These are phyloP conservation scores for Alectoris magna DNA, from an alignment of 2,797 vertebrate genomes.

Conservation along the genomic window DNA sequence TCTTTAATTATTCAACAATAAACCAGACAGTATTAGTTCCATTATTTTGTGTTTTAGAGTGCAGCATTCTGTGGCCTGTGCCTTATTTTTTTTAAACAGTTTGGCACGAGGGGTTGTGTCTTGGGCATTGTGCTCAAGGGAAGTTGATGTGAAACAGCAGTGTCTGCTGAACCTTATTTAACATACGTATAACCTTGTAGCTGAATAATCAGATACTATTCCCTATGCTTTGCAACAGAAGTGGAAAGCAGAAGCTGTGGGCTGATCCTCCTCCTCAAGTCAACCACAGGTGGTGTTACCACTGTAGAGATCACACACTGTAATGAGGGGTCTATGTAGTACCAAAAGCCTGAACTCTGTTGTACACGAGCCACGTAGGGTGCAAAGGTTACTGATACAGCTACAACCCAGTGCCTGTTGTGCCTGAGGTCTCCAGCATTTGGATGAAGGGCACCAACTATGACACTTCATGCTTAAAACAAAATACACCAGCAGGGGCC, in stretches of 20 bases:
- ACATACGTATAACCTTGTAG: background rate
- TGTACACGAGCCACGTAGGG: accelerated
- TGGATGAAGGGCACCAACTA: background rate
- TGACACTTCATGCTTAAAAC: background rate
- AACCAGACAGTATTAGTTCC: background rate
- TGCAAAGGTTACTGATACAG: background rate
- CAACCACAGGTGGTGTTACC: accelerated
- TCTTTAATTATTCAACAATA: slow-evolving; percentile 21
- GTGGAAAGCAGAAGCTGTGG: accelerated
- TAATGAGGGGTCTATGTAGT: accelerated
- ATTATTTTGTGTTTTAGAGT: background rate
- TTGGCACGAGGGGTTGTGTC: background rate
- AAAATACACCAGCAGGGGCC: background rate
- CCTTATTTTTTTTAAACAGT: background rate
- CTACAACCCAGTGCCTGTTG: no score
- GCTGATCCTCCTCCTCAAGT: background rate
- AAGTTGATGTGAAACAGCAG: background rate
- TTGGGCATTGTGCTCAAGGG: background rate
- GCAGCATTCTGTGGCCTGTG: background rate
- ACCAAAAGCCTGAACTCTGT: no score
- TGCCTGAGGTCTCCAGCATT: background rate
- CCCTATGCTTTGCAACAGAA: background rate
- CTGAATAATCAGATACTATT: background rate
- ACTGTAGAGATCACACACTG: background rate
- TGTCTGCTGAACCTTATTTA: background rate